phyloP scores from a whole-genome alignment of 2,113 vertebrate genomes.

The Salvelinus sp. region DNA sequence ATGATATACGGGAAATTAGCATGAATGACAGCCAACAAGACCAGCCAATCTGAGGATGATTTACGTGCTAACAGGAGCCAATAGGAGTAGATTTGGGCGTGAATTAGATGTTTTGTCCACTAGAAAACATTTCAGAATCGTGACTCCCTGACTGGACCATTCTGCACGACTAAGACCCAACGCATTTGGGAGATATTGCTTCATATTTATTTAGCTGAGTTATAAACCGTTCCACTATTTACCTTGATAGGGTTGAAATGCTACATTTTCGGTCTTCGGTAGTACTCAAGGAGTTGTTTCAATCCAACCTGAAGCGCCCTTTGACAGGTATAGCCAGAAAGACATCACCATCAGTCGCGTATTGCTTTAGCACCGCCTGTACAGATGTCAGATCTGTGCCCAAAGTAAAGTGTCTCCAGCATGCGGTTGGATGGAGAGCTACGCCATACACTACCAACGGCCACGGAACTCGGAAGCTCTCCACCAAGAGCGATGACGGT shows the following conservation, averaged over 20 bases:
- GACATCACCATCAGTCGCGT: constrained; percentile 41
- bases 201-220: neutral
- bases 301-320: constrained; percentile 60
- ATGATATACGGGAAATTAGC: no score
- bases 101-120: neutral
- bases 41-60: neutral
- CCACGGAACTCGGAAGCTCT: constrained; percentile 51
- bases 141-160: neutral
- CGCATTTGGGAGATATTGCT: neutral
- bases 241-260: constrained; percentile 59
- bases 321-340: constrained; percentile 42
- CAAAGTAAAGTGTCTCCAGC: neutral
- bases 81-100: neutral
- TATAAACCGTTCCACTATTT: constrained; percentile 5
- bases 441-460: constrained; percentile 5
- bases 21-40: no score
- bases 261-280: constrained; percentile 71
- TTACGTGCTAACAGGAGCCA: neutral
- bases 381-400: constrained; percentile 28
- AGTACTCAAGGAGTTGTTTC: constrained; percentile 67
- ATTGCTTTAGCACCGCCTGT: constrained; percentile 40
- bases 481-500: constrained; percentile 52
- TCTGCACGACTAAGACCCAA: neutral
- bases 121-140: neutral
- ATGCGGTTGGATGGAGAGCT: constrained; percentile 24